These are phyloP conservation scores for Ceratina japonica DNA, from an alignment of 1,140 invertebrate genomes.

Conservation along the genomic window DNA sequence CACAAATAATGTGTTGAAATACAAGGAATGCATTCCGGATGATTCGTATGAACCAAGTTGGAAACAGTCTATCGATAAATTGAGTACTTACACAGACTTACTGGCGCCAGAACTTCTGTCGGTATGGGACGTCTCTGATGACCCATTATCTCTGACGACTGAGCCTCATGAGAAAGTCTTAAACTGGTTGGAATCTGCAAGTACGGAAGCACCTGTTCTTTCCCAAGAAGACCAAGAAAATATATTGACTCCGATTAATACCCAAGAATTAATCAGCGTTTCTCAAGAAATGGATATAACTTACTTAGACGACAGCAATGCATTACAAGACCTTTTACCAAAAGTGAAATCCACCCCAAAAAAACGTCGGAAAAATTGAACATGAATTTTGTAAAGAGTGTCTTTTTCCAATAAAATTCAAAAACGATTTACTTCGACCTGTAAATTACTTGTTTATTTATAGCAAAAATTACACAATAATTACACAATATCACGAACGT, in stretches of 20 bases:
- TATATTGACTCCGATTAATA: conserved; percentile 55
- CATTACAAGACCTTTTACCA: conserved; percentile 55
- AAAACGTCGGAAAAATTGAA: conserved; percentile 46
- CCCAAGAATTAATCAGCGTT: conserved; percentile 70
- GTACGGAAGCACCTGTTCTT: conserved; percentile 23
- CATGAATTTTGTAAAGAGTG: not conserved
- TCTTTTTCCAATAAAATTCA: conserved; percentile 10
- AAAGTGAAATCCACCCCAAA: conserved; percentile 52
- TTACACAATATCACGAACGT: conserved; percentile 33
- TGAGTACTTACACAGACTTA: conserved; percentile 70
- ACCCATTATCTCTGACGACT: conserved; percentile 52
- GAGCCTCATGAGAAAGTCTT: conserved; percentile 73
- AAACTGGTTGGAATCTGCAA: conserved; percentile 68
- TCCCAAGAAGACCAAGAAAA: conserved; percentile 48
- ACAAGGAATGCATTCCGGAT: not conserved
- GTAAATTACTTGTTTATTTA: conserved; percentile 47
- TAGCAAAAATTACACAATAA: conserved; percentile 59
- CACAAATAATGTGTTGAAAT: conserved; percentile 61
- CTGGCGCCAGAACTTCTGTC: conserved; percentile 73
- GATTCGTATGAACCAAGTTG: conserved; percentile 57
- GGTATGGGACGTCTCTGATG: conserved; percentile 73
- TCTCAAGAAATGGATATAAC: conserved; percentile 64
- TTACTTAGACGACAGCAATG: conserved; percentile 44
- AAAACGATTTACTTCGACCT: not conserved
- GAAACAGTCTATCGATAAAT: conserved; percentile 69